These are phyloP conservation scores for Martes martes DNA, from an alignment of 2,113 vertebrate species.

Conservation along the genomic window DNA sequence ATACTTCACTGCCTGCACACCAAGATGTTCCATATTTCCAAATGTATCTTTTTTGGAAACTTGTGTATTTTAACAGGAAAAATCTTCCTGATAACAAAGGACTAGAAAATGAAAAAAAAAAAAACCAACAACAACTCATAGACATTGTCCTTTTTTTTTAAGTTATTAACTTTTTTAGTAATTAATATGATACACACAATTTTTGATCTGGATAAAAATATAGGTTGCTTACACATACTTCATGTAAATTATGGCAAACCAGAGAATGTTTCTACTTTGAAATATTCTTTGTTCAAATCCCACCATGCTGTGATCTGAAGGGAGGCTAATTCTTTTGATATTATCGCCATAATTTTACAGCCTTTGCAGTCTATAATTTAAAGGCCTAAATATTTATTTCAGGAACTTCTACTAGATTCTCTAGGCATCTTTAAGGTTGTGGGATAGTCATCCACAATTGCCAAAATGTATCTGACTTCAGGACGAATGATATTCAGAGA, in stretches of 20 bases:
- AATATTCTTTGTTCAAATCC: neutral
- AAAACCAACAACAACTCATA: neutral
- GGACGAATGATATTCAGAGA: neutral
- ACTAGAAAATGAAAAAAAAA: neutral
- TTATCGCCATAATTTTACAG: neutral
- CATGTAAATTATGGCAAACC: neutral
- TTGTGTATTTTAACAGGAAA: neutral
- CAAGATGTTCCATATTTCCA: neutral
- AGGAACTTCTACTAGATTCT: neutral
- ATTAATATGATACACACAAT: neutral
- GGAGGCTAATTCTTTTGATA: neutral
- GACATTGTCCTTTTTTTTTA: neutral
- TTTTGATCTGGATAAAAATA: neutral
- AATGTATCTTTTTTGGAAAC: neutral
- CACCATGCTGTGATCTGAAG: neutral
- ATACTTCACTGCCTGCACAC: rapidly evolving
- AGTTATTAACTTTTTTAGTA: neutral
- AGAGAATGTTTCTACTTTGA: neutral
- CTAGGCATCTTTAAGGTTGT: neutral
- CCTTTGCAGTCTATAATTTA: neutral
- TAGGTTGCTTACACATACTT: neutral
- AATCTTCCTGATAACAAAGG: neutral
- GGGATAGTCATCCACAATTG: neutral
- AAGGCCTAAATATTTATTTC: conserved; percentile 28
- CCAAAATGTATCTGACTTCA: neutral